Conservation (phyloP, 2,797 vertebrate species). For the Macropodus opercularis region DNA sequence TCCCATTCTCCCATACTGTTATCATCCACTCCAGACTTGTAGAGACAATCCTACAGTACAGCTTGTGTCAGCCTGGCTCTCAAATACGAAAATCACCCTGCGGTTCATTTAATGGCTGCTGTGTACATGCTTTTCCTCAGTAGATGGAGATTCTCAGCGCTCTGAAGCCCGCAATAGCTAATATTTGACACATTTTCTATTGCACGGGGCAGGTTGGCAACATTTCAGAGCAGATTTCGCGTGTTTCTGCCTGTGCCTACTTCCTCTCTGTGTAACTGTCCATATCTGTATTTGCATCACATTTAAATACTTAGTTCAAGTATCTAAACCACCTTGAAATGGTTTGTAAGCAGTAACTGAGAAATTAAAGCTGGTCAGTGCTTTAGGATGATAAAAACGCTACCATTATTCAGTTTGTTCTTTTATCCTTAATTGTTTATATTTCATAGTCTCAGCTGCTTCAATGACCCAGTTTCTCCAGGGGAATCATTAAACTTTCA, state of each 20-base stretch:
- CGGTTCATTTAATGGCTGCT: no score
- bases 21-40: slow-evolving; percentile 25
- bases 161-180: no score
- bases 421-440: slow-evolving; percentile 39
- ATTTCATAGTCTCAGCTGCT: slow-evolving; percentile 41
- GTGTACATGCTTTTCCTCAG: no score
- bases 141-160: no score
- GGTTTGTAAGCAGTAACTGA: not conserved
- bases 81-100: no score
- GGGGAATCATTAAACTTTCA: slow-evolving; percentile 68
- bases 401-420: slow-evolving; percentile 31
- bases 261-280: no score
- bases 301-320: not conserved
- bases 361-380: slow-evolving; percentile 5
- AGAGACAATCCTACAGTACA: slow-evolving; percentile 4
- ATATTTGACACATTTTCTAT: no score
- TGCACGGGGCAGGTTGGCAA: no score
- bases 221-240: no score
- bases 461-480: slow-evolving; percentile 63
- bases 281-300: not conserved
- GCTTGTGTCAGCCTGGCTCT: slow-evolving; percentile 18
- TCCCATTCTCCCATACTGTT: slow-evolving; percentile 31
- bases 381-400: slow-evolving; percentile 11
- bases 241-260: no score
- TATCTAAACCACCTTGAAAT: not conserved